Base-by-base conservation (phyloP, 2,113 vertebrate species). In the Aythya baeri region DNA sequence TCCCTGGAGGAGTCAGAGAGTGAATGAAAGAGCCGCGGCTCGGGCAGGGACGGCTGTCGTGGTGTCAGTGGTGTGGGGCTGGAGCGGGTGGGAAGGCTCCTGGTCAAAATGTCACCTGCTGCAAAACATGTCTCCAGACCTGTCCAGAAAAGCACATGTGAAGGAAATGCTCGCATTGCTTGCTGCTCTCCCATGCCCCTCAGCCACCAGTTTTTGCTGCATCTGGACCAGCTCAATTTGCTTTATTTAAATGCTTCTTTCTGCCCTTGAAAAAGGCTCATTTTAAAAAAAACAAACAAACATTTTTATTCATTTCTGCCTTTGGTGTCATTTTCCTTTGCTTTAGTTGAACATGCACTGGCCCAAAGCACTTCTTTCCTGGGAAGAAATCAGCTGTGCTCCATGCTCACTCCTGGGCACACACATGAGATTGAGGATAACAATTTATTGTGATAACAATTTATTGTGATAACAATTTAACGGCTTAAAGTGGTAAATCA, bases 1-100 rank as follows among this genome's bases (percentile, higher is more conserved):
- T 58, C 29, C 91, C 79, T 36, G 17, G n/a, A 43, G 59, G 38
- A 86, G 46, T 62, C 49, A 52, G 27, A 11, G 46, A 74, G 49
- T 81, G 95, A 68, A 78, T 59, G 70, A 61, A 83, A 25, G 16
- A n/a, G 34, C 90, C 54, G 71, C 2, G 2, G 71, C 88, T 68
- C 0, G 0, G 18, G 62, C 17, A 84, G 63, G 50, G 44, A 29
- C 5, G 34, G 41, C 79, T 22, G 86, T 65, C 70, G 65, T 58
- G 58, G 50, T 0, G 0, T 22, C 62, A 87, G 79, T 0, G 0
- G n/a, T 50, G 31, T 10, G 38, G 27, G 77, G 44, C 50, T n/a
- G 57, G 16, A 66, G 65, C 3, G 4, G 52, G 68, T 55, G 76
- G 38, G 78, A 82, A 92, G 21, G 27, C 59, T 93, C 44, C 52